phyloP scores from a whole-genome alignment of 92 coral and sea anemone genomes.

The Scolanthus callimorphus region DNA sequence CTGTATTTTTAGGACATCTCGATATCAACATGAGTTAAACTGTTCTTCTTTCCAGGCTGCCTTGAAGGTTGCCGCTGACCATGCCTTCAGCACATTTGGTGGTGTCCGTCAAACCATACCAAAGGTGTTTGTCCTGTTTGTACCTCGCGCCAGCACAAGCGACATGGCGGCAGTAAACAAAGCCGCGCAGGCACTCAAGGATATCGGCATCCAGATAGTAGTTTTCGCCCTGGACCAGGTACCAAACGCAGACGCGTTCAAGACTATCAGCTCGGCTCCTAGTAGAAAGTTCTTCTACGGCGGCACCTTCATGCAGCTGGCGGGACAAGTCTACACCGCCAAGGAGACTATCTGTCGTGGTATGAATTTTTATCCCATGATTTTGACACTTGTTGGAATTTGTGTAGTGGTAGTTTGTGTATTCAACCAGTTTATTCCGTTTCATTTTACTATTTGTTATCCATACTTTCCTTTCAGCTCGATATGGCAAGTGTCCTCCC shows the following conservation, averaged over 20 bases:
- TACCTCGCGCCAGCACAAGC: slow-evolving; percentile 44
- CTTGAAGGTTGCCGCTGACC: slow-evolving; percentile 45
- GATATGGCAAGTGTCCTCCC: slow-evolving; percentile 65
- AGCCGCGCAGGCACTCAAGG: slow-evolving; percentile 52
- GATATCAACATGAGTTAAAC: too few relatives aligned
- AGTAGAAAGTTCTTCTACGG: slow-evolving; percentile 51
- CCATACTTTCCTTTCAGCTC: background rate
- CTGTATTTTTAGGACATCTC: too few relatives aligned
- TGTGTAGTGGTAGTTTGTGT: too few relatives aligned
- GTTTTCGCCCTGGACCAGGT: slow-evolving; percentile 49
- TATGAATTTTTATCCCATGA: too few relatives aligned
- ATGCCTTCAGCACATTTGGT: slow-evolving; percentile 78
- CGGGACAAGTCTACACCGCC: slow-evolving; percentile 15
- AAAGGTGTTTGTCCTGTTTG: slow-evolving; percentile 68
- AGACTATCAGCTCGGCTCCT: slow-evolving; percentile 56
- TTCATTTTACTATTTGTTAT: too few relatives aligned
- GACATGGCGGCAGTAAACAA: slow-evolving; percentile 24
- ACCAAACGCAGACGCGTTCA: slow-evolving; percentile 26
- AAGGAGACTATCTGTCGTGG: slow-evolving; percentile 34
- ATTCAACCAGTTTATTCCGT: too few relatives aligned
- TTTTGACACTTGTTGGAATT: too few relatives aligned
- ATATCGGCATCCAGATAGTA: slow-evolving; percentile 70
- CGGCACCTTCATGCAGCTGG: background rate
- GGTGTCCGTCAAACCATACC: slow-evolving; percentile 81
- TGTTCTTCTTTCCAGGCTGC: slow-evolving; percentile 11